phyloP scores from a whole-genome alignment of 2,888 invertebrate species.

The Drosophila robusta region DNA sequence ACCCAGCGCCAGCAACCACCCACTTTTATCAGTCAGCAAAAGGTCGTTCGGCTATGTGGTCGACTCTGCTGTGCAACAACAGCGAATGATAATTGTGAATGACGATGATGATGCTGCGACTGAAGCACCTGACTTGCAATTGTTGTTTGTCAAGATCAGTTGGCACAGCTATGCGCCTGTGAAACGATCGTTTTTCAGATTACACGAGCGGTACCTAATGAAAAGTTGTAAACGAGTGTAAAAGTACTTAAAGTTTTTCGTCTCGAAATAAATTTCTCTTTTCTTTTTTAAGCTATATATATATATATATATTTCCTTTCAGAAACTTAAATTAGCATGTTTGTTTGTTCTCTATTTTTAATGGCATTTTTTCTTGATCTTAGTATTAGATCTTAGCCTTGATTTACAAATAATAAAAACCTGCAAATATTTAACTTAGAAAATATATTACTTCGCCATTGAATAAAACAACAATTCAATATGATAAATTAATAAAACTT shows the following conservation, averaged over 20 bases:
- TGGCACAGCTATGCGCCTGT: slow-evolving; percentile 15
- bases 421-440: too few relatives aligned
- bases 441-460: too few relatives aligned
- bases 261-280: neutral
- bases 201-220: neutral
- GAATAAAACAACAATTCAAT: too few relatives aligned
- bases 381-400: too few relatives aligned
- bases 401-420: too few relatives aligned
- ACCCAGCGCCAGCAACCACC: slow-evolving; percentile 58
- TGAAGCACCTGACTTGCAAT: slow-evolving; percentile 64
- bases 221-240: neutral
- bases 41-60: slow-evolving; percentile 74
- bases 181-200: slow-evolving; percentile 12
- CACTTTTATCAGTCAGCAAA: slow-evolving; percentile 80
- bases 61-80: slow-evolving; percentile 33
- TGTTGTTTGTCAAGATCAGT: slow-evolving; percentile 44
- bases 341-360: too few relatives aligned
- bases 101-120: slow-evolving; percentile 15
- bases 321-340: too few relatives aligned
- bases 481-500: too few relatives aligned
- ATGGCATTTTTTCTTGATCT: too few relatives aligned
- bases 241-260: slow-evolving; percentile 1
- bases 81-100: slow-evolving; percentile 16
- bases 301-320: too few relatives aligned
- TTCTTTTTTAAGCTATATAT: too few relatives aligned